Percentiles rank a stretch among this genome's conserved stretches.
Conservation (phyloP, 2,113 vertebrate species). For the Trogon melanurus region DNA sequence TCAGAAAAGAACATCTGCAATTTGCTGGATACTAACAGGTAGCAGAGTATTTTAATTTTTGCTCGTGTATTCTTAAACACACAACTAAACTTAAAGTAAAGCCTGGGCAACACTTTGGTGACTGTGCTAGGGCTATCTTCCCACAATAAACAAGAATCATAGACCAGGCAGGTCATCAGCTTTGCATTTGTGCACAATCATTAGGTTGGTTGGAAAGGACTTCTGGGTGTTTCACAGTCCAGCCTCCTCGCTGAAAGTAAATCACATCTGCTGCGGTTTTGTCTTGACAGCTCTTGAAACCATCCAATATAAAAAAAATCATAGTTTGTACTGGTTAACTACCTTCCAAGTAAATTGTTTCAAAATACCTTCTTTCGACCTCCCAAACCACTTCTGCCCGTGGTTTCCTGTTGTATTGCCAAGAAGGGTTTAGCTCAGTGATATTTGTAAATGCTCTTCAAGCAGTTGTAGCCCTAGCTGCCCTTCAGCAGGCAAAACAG, state of each 20-base stretch:
- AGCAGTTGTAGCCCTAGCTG: not conserved
- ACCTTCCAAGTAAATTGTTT: not conserved
- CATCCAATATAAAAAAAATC: not conserved
- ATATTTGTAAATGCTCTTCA: rapidly evolving
- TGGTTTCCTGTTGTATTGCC: not conserved
- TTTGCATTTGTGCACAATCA: not conserved
- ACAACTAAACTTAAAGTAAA: not conserved
- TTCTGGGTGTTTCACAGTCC: not conserved
- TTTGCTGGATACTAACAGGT: not conserved
- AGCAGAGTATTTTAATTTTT: not conserved
- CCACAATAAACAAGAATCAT: not conserved
- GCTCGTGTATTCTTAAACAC: not conserved
- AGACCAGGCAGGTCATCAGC: not conserved
- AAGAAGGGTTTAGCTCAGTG: not conserved
- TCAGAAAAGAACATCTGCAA: not conserved
- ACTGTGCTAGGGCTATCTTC: not conserved
- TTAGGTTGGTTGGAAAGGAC: not conserved
- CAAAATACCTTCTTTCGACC: not conserved
- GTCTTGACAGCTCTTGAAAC: not conserved
- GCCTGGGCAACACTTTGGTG: not conserved
- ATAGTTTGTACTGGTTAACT: not conserved
- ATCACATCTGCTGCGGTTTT: not conserved
- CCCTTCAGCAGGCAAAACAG: not conserved
- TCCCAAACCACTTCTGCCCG: not conserved
- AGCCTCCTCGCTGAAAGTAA: not conserved